These are phyloP conservation scores for Lanistes nyassanus DNA, from an alignment of 1,140 invertebrate genomes.

Conservation along the genomic window DNA sequence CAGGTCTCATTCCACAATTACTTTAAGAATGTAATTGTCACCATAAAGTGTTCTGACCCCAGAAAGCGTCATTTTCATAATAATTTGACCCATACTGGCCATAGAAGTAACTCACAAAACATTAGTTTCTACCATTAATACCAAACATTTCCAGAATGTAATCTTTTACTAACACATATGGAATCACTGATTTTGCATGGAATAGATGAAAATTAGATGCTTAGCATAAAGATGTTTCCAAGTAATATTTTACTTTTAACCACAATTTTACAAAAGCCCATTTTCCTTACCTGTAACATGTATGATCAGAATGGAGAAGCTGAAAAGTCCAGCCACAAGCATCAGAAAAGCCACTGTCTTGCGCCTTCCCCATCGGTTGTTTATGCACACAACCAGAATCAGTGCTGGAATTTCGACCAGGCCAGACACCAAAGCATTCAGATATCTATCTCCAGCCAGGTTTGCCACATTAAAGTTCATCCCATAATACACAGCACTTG, in stretches of 20 bases:
- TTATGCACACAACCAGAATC: constrained; percentile 56
- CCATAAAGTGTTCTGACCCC: no score
- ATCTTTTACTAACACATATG: background rate
- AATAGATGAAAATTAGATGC: no score
- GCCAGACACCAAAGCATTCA: constrained; percentile 62
- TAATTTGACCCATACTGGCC: no score
- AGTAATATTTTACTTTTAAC: no score
- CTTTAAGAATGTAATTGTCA: no score
- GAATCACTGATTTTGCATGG: no score
- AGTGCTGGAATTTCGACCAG: constrained; percentile 62
- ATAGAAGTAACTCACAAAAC: no score
- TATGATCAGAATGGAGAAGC: constrained; percentile 53
- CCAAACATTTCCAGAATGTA: no score
- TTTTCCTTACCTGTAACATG: constrained; percentile 43
- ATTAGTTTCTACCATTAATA: no score
- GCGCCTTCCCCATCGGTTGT: constrained; percentile 58
- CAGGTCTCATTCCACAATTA: no score
- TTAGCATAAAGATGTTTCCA: no score
- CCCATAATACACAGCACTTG: constrained; percentile 63
- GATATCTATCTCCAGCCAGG: constrained; percentile 59
- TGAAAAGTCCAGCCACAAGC: constrained; percentile 52
- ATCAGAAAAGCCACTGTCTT: constrained; percentile 51
- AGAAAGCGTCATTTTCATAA: no score
- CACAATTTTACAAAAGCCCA: background rate
- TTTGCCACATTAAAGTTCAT: constrained; percentile 59